Evolutionary conservation across 2,113 vertebrate species (phyloP), one percentile per base, ranked within the genome.

Genomic region (Prietella phreatophila): DNA sequence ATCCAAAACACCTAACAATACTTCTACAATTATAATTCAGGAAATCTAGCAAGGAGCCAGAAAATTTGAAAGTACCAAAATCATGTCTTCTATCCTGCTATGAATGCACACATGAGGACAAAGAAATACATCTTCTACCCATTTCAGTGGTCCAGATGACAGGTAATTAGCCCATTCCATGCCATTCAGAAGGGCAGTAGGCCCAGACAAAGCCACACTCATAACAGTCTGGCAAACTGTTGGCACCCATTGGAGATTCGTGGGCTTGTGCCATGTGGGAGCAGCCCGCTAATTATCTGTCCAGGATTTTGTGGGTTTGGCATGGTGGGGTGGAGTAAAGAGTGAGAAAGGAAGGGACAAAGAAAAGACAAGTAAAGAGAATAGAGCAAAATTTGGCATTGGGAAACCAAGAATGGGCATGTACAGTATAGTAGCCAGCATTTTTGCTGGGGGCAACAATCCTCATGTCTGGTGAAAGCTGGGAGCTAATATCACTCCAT

Each of bases 131-230:
- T 89, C 88, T 89, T 83, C 0, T 30, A 30, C 25, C 63, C 75
- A 67, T 63, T 63, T 82, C 86, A 42, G 53, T 87, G 30, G 84
- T 79, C 69, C 79, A 90, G 83, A 89, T 85, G 90, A 91, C 85
- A 89, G 88, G 90, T 89, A 91, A 91, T 91, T 91, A 91, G 78
- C 78, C 71, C 56, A 76, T 76, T 55, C 83, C 47, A 78, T 87
- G 67, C 85, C 55, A 81, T 60, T 56, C 71, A 20, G 61, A 67
- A 50, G 19, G 82, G 79, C 89, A 67, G 25, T 84, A 86, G 73
- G 86, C 86, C 89, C 58, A 91, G 69, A 93, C 89, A 92, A 91
- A 92, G 86, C 83, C 88, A 90, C 83, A 73, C 82, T 85, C 85
- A 27, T 78, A 80, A n/a, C 79, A 91, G 67, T 73, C 75, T 86